phyloP scores from a whole-genome alignment of 2,888 invertebrate genomes.

The Drosophila falleni region DNA sequence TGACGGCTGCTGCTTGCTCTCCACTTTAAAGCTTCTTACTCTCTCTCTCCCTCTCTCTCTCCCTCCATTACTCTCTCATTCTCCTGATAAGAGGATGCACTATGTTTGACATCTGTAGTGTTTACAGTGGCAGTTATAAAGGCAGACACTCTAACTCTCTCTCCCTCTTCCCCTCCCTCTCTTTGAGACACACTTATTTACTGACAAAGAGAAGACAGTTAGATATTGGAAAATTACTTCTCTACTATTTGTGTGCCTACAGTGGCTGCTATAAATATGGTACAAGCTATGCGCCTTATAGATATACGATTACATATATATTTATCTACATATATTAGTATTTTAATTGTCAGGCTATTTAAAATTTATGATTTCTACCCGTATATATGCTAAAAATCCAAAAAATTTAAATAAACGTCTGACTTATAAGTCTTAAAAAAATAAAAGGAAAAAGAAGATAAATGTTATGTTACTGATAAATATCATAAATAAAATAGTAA shows the following conservation, averaged over 20 bases:
- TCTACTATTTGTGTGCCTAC: constrained; percentile 2
- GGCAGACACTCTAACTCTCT: background rate
- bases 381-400: too few relatives aligned
- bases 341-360: too few relatives aligned
- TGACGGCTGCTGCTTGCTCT: constrained; percentile 32
- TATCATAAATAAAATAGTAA: too few relatives aligned
- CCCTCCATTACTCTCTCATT: too few relatives aligned
- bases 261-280: background rate
- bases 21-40: background rate
- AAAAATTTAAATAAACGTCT: too few relatives aligned
- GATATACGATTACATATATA: background rate
- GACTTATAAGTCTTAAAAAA: too few relatives aligned
- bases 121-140: constrained; percentile 29
- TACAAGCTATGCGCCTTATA: background rate
- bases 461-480: too few relatives aligned
- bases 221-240: constrained; percentile 9
- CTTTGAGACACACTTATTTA: background rate
- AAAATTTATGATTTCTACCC: too few relatives aligned
- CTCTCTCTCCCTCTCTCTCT: background rate
- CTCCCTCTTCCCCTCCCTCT: too few relatives aligned
- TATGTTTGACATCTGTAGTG: constrained; percentile 59
- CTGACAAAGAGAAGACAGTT: background rate
- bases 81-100: constrained; percentile 17
- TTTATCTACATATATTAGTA: too few relatives aligned
- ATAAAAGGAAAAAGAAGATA: too few relatives aligned